Evolutionary conservation across 2,888 invertebrate genomes (phyloP).

Genomic region (Drosophila phalerata): DNA sequence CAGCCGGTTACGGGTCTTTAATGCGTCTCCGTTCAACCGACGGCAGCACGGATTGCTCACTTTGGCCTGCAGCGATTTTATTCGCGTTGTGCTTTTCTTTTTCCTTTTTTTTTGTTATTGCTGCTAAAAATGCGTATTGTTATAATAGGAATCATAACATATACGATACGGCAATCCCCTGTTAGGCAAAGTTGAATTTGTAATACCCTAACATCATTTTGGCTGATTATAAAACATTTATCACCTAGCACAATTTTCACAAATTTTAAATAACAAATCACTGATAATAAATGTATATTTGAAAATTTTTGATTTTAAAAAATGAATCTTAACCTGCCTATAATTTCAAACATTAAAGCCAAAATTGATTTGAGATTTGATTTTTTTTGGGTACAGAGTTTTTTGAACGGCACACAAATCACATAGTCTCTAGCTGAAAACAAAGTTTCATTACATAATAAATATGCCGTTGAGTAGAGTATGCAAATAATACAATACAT

Average conservation of each 20-base stretch:
- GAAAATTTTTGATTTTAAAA: no score
- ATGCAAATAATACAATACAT: conserved; percentile 24
- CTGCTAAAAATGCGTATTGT: conserved; percentile 60
- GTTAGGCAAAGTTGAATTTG: neutral
- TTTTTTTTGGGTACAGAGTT: no score
- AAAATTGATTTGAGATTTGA: no score
- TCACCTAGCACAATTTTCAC: no score
- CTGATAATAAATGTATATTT: no score
- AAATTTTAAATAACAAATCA: no score
- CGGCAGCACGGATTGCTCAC: conserved; percentile 60
- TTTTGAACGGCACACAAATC: no score
- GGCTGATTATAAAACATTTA: neutral
- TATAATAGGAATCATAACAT: conserved; percentile 41
- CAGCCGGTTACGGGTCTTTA: conserved; percentile 48
- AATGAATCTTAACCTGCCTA: no score
- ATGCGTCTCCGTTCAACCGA: conserved; percentile 29
- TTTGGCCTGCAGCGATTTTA: conserved; percentile 63
- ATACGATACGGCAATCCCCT: neutral
- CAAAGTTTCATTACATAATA: no score
- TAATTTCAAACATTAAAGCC: no score
- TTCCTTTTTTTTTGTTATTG: conserved; percentile 33
- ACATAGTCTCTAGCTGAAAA: no score
- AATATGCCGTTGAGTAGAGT: neutral
- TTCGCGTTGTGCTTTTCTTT: conserved; percentile 30
- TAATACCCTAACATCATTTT: neutral